Percentiles rank a stretch among this genome's conserved stretches.
phyloP scores from a whole-genome alignment of 1,140 invertebrate genomes.

The Patella vulgata region DNA sequence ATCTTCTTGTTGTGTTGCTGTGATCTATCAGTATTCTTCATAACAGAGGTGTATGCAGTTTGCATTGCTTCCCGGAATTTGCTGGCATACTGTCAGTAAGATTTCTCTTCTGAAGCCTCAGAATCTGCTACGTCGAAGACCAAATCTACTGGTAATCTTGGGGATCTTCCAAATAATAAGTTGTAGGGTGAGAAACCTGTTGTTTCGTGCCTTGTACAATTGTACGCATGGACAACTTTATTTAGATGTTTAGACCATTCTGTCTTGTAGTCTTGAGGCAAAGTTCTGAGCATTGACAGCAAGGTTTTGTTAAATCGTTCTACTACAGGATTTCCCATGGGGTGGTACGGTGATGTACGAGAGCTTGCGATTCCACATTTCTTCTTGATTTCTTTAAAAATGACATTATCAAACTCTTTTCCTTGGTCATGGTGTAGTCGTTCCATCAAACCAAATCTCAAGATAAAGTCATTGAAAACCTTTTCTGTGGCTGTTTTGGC shows the following conservation, averaged over 20 bases:
- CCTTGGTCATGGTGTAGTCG: slow-evolving; percentile 21
- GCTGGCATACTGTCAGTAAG: too few relatives aligned
- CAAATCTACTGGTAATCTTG: slow-evolving; percentile 25
- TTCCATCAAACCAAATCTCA: slow-evolving; percentile 20
- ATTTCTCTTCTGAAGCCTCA: too few relatives aligned
- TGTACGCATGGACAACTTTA: slow-evolving; percentile 24
- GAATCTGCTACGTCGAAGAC: slow-evolving; percentile 8
- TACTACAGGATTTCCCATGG: slow-evolving; percentile 13
- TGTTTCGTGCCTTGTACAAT: slow-evolving; percentile 20
- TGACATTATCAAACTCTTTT: slow-evolving; percentile 20
- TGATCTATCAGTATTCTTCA: slow-evolving; percentile 1
- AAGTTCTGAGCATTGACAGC: slow-evolving; percentile 14
- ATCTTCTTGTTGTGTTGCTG: not conserved
- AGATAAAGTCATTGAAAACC: slow-evolving; percentile 22
- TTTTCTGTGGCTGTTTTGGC: slow-evolving; percentile 12
- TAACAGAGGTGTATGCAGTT: slow-evolving; percentile 13
- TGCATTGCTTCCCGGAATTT: too few relatives aligned
- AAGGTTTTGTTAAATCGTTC: slow-evolving; percentile 20
- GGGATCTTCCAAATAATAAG: slow-evolving; percentile 29
- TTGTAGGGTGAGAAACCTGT: slow-evolving; percentile 18
- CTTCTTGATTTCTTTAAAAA: slow-evolving; percentile 13
- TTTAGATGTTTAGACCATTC: slow-evolving; percentile 25
- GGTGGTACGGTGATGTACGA: slow-evolving; percentile 14
- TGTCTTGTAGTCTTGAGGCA: slow-evolving; percentile 3
- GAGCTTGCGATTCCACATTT: slow-evolving; percentile 11